These are phyloP conservation scores for Morinoia aosen DNA, from an alignment of 2,888 invertebrate species.

Conservation along the genomic window DNA sequence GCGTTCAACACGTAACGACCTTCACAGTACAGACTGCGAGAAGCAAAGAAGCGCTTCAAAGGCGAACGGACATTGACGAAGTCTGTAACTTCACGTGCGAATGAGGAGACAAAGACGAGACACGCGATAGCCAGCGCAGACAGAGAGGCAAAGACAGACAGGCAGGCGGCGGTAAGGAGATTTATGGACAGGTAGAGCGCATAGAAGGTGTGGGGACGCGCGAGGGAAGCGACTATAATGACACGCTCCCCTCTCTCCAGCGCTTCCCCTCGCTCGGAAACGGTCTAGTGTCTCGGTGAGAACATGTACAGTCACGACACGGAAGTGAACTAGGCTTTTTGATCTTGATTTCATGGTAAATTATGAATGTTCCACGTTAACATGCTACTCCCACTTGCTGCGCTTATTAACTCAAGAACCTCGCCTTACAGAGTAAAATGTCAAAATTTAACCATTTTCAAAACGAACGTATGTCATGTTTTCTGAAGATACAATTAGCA, in stretches of 20 bases:
- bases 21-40: background rate
- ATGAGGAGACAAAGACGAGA: background rate
- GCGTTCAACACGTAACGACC: background rate
- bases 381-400: too few relatives aligned
- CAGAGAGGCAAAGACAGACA: constrained; percentile 29
- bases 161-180: constrained; percentile 29
- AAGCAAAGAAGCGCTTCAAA: background rate
- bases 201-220: background rate
- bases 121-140: background rate
- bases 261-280: constrained; percentile 20
- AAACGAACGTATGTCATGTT: too few relatives aligned
- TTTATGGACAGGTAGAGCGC: constrained; percentile 46
- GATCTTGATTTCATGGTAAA: background rate
- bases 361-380: background rate
- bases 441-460: too few relatives aligned
- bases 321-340: background rate
- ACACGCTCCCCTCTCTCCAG: background rate
- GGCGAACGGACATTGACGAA: background rate
- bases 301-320: background rate
- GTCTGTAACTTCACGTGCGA: background rate
- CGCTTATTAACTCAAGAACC: too few relatives aligned
- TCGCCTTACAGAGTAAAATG: too few relatives aligned
- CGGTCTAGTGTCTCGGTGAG: background rate
- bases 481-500: too few relatives aligned
- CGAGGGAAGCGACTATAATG: constrained; percentile 23